Evolutionary conservation across 2,113 vertebrate genomes (phyloP).

Genomic region (Agelaius tricolor): DNA sequence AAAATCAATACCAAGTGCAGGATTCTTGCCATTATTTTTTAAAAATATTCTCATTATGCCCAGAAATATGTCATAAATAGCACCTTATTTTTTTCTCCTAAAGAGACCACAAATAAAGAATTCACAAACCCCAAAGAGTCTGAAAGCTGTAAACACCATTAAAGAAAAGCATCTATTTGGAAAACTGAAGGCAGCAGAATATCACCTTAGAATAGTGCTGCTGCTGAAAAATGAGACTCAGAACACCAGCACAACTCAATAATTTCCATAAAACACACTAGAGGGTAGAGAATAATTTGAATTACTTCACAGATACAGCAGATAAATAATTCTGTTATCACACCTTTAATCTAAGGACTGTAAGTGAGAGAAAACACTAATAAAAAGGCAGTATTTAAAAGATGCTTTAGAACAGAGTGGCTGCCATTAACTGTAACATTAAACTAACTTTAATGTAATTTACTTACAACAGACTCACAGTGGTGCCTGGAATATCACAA

Average conservation of each 20-base stretch:
- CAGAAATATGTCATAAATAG: not conserved
- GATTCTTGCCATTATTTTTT: not conserved
- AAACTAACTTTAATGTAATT: constrained; percentile 32
- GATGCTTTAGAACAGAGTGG: not conserved
- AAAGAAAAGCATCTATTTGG: not conserved
- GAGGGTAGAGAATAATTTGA: not conserved
- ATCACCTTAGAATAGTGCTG: not conserved
- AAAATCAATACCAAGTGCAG: not conserved
- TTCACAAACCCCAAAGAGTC: not conserved
- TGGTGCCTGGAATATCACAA: not conserved
- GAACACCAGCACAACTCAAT: not conserved
- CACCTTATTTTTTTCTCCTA: not conserved
- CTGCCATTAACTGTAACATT: not conserved
- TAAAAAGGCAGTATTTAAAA: constrained; percentile 32
- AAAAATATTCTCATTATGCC: not conserved
- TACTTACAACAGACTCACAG: not conserved
- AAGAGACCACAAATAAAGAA: not conserved
- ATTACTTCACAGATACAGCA: not conserved
- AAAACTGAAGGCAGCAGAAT: not conserved
- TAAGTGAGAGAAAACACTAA: constrained; percentile 11
- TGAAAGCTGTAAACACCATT: not conserved
- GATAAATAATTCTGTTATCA: constrained; percentile 13
- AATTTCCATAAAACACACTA: not conserved
- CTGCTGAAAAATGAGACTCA: not conserved
- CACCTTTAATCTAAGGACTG: not conserved